phyloP scores from a whole-genome alignment of 2,888 invertebrate species.

The Notodonta ziczac region DNA sequence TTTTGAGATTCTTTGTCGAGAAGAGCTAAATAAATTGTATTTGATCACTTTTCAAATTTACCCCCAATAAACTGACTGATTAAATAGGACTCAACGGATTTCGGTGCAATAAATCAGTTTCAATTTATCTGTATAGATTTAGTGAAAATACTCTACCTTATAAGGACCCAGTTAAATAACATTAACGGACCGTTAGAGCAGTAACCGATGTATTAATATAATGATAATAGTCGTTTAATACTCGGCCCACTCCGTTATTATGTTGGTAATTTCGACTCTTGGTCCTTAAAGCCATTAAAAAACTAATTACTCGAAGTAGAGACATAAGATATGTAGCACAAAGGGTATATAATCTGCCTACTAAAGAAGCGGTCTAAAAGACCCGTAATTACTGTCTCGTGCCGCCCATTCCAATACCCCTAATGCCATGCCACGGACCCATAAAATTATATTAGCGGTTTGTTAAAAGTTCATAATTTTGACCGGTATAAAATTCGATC shows the following conservation, averaged over 20 bases:
- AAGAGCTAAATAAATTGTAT: conserved; percentile 9
- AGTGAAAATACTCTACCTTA: too few species aligned
- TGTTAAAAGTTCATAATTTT: conserved; percentile 56
- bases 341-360: conserved; percentile 49
- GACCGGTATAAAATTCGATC: conserved; percentile 32
- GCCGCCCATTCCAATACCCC: conserved; percentile 53
- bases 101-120: too few species aligned
- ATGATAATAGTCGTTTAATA: too few species aligned
- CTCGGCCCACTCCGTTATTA: too few species aligned
- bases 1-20: conserved; percentile 16
- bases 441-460: conserved; percentile 57
- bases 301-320: conserved; percentile 33
- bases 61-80: too few species aligned
- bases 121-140: too few species aligned
- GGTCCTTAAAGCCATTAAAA: conserved; percentile 10
- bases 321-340: conserved; percentile 18
- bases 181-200: too few species aligned
- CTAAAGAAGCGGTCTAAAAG: conserved; percentile 49
- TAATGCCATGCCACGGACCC: conserved; percentile 40
- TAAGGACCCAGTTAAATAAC: too few species aligned
- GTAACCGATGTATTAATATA: too few species aligned
- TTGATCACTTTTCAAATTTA: conserved; percentile 10
- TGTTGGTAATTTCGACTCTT: too few species aligned
- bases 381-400: conserved; percentile 49
- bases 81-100: too few species aligned